These are phyloP conservation scores for Drosophila pachea DNA, from an alignment of 1,140 invertebrate species.

Conservation along the genomic window DNA sequence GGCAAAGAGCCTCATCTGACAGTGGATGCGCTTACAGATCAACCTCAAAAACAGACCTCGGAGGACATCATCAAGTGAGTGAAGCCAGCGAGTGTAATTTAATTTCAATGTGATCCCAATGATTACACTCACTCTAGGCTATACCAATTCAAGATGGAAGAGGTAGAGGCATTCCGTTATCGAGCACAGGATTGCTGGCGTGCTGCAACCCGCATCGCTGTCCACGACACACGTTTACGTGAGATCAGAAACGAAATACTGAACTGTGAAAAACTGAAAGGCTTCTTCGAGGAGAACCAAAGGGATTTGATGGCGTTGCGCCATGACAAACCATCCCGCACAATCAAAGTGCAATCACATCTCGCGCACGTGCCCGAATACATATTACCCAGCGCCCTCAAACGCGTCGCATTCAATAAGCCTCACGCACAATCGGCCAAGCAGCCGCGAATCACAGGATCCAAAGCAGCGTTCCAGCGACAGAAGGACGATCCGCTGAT, in stretches of 20 bases:
- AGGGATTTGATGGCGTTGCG: constrained; percentile 91
- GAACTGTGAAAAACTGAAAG: constrained; percentile 95
- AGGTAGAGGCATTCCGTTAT: constrained; percentile 97
- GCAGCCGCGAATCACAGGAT: constrained; percentile 45
- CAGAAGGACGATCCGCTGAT: constrained; percentile 77
- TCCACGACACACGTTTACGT: constrained; percentile 94
- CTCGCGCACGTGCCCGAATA: constrained; percentile 97
- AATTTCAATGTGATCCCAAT: not conserved
- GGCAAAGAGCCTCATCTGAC: constrained; percentile 45
- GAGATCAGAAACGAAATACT: constrained; percentile 98
- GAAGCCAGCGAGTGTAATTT: not conserved
- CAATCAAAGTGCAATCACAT: constrained; percentile 90
- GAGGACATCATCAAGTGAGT: constrained; percentile 79
- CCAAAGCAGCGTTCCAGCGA: constrained; percentile 64
- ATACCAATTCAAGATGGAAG: constrained; percentile 96
- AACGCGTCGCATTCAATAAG: constrained; percentile 80
- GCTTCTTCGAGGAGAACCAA: constrained; percentile 97
- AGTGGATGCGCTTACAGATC: not conserved
- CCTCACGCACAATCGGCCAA: constrained; percentile 78
- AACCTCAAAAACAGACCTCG: constrained; percentile 16
- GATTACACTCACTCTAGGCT: constrained; percentile 81
- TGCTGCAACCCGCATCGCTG: constrained; percentile 94
- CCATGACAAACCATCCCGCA: constrained; percentile 95
- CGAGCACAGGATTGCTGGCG: constrained; percentile 95
- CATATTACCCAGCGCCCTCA: constrained; percentile 89